These are phyloP conservation scores for Myripristis murdjan DNA, from an alignment of 2,797 vertebrate genomes.

Conservation along the genomic window DNA sequence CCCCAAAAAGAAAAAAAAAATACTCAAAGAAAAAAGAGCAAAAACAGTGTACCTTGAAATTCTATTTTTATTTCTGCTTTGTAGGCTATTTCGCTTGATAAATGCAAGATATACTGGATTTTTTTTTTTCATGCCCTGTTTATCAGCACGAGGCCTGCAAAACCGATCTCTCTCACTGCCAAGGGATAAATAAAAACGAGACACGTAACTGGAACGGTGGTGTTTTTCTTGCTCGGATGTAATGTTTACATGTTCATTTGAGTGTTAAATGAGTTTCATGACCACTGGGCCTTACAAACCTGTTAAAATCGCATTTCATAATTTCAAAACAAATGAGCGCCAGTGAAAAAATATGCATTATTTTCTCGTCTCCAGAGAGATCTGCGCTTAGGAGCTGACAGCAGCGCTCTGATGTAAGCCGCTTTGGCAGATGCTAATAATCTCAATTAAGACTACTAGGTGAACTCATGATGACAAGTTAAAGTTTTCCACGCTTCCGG, in stretches of 20 bases:
- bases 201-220: too few relatives aligned
- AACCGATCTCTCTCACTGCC: neutral
- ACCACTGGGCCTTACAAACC: neutral
- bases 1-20: neutral
- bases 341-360: neutral
- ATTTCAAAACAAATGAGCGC: neutral
- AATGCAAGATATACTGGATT: too few relatives aligned
- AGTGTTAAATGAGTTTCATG: neutral
- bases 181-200: neutral
- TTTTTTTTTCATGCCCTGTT: too few relatives aligned
- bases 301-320: neutral
- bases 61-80: too few relatives aligned
- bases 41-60: too few relatives aligned
- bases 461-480: slow-evolving; percentile 46
- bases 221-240: slow-evolving; percentile 1
- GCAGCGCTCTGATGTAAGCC: neutral
- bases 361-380: neutral
- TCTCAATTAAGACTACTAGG: slow-evolving; percentile 41
- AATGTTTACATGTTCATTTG: neutral
- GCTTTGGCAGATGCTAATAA: slow-evolving; percentile 39
- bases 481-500: slow-evolving; percentile 42
- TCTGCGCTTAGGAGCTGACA: slow-evolving; percentile 14
- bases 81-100: too few relatives aligned
- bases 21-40: too few relatives aligned
- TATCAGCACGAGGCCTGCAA: neutral